Base-by-base conservation (phyloP, 1,140 invertebrate species). In the Drosophila sucinea region DNA sequence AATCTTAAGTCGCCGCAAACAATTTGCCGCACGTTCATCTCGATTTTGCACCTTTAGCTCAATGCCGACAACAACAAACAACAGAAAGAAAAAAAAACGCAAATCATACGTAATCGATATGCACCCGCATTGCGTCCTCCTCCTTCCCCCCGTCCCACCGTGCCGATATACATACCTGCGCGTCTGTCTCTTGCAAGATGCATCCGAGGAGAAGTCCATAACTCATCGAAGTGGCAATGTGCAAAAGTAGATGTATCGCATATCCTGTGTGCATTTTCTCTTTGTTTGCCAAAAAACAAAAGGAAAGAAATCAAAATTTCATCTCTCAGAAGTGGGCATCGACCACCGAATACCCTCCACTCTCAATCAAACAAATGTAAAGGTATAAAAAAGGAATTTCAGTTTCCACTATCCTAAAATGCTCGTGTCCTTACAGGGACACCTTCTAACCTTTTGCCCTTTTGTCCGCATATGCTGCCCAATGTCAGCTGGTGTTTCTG, bases 201-300 rank as follows among this genome's bases (percentile, higher is more conserved):
- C 66, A 73, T 40, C 62, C 65, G 66, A 70, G 75, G 67, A 60
- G 70, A 69, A 60, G 67, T 33, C 71, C 85, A 89, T 89, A 89
- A 85, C 74, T 89, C 84, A 89, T 73, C 73, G 73, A 60, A 38
- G 60, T 30, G 78, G 86, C 82, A 79, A 90, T 90, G 86, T 90
- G 86, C 86, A 90, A 90, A 90, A 90, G 81, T 86, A 77, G 55
- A 81, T 82, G 82, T 90, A 90, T 90, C 85, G 87, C 86, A 90
- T 90, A 90, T 90, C 86, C 84, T 87, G 84, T 78, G 70, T 64
- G 70, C 61, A 68, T 27, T 51, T 51, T 27, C 23, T 29, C 73
- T 75, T 89, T 89, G 84, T 89, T 69, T 81, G 74, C 77, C 81
- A 58, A 60, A 73, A 80, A 27, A 51, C 27, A 27, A 51, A 27